A percentile compares a stretch with the other conserved stretches of the same genome.
These are phyloP conservation scores for Patella pellucida DNA, from an alignment of 2,888 invertebrate genomes.

Conservation along the genomic window DNA sequence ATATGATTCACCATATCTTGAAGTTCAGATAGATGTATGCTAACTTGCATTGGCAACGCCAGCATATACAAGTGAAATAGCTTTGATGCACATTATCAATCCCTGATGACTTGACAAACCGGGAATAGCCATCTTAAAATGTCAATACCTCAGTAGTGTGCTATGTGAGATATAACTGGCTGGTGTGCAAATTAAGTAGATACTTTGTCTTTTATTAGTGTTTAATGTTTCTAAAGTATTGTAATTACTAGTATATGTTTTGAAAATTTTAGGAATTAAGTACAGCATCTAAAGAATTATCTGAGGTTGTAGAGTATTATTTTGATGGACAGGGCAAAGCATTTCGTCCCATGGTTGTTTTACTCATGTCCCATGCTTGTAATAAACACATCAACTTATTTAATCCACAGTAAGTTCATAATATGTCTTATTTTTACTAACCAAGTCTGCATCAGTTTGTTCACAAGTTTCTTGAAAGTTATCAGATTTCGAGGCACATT, in stretches of 20 bases:
- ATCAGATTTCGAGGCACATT: too few relatives aligned
- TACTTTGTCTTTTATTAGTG: not conserved
- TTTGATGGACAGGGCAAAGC: slow-evolving; percentile 99
- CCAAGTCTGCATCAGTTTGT: too few relatives aligned
- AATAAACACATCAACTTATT: slow-evolving; percentile 52
- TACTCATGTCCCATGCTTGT: slow-evolving; percentile 90
- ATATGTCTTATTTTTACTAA: too few relatives aligned
- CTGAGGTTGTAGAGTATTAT: slow-evolving; percentile 95
- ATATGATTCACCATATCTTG: too few relatives aligned
- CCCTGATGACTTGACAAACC: too few relatives aligned
- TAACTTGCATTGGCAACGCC: too few relatives aligned
- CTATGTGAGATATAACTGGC: not conserved
- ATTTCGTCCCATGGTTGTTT: slow-evolving; percentile 92
- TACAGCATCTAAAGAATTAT: slow-evolving; percentile 78
- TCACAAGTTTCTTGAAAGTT: too few relatives aligned
- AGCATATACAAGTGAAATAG: too few relatives aligned
- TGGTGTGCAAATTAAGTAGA: not conserved
- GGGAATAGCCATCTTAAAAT: too few relatives aligned
- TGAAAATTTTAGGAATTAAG: slow-evolving; percentile 55
- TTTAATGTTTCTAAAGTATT: not conserved
- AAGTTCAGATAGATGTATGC: too few relatives aligned
- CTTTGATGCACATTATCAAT: too few relatives aligned
- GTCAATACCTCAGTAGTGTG: too few relatives aligned
- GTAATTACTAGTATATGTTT: slow-evolving; percentile 7
- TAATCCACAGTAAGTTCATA: not conserved